Evolutionary conservation across 2,113 vertebrate species (phyloP), one percentile per base, ranked within the genome.

Genomic region (Caranx ignobilis): DNA sequence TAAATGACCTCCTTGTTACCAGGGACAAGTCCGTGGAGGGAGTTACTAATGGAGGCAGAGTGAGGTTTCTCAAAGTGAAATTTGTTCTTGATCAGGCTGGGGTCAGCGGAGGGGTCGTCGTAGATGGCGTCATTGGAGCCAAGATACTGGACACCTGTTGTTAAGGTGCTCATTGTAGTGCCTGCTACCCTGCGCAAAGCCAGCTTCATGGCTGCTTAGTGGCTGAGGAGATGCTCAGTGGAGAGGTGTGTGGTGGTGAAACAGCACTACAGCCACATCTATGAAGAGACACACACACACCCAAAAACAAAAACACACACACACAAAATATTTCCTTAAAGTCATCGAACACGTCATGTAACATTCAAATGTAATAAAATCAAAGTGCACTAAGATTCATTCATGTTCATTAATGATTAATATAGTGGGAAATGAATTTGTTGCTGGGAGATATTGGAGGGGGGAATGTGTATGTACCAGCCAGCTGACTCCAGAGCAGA

Each of bases 51-150:
- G 47, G 96, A 96, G 59, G 96, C 96, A n/a, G 96, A 96, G 41
- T 95, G 91, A 6, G 96, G 94, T 76, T 99, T 99, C 86, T 97
- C 96, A 45, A 96, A 95, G 50, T 95, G 94, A 81, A 96, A 96
- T 41, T 95, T 94, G 81, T 94, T 79, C 92, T 98, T 98, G 55
- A 85, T 75, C 81, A 96, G 94, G 54, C 95, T 93, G n/a, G 95
- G 95, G 87, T 96, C 94, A 0, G 92, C 81, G 15, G 96, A 95
- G 83, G 95, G 86, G 84, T 97, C 96, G 84, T 97, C 95, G 71
- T 98, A 98, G 84, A 94, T 95, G 89, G 96, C 97, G 26, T 99
- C 96, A 77, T 99, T 99, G 61, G 97, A 96, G 75, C 96, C 96
- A 60, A 97, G 92, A 65, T 97, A 98, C 75, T 96, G 95, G 60